Evolutionary conservation across 1,140 invertebrate species (phyloP).

Genomic region (Drosophila orosa): DNA sequence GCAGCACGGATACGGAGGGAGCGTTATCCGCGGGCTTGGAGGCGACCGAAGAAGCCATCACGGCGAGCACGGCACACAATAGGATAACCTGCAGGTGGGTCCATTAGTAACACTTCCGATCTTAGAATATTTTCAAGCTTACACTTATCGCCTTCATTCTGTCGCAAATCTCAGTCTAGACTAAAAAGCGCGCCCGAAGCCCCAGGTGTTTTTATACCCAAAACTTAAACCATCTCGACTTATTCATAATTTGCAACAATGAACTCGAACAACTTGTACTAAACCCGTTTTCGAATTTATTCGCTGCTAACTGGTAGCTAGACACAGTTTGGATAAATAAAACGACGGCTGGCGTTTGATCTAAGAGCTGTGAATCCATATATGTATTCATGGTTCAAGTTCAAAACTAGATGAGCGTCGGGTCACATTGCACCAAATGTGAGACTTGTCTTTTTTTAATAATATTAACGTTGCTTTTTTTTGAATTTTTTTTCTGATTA

Average conservation of each 20-base stretch:
- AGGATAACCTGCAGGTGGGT: constrained; percentile 43
- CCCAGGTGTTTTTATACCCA: constrained; percentile 50
- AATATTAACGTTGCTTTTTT: not conserved
- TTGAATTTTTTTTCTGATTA: too few relatives aligned
- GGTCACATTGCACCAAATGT: not conserved
- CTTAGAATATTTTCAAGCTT: constrained; percentile 9
- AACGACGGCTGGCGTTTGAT: constrained; percentile 22
- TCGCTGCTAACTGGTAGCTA: constrained; percentile 26
- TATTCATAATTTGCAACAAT: constrained; percentile 71
- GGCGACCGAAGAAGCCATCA: constrained; percentile 29
- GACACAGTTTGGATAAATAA: constrained; percentile 13
- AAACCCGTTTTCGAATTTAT: constrained; percentile 61
- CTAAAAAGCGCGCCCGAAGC: constrained; percentile 41
- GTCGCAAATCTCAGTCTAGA: constrained; percentile 25
- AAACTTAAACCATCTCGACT: constrained; percentile 18
- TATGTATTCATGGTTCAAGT: constrained; percentile 6
- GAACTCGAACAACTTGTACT: constrained; percentile 66
- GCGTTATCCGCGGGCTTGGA: constrained; percentile 36
- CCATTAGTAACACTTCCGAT: not conserved
- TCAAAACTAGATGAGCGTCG: not conserved
- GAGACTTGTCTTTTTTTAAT: not conserved
- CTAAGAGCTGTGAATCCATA: constrained; percentile 3
- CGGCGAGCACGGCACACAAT: constrained; percentile 48
- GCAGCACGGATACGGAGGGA: constrained; percentile 59
- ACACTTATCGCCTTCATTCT: constrained; percentile 64